phyloP scores from a whole-genome alignment of 2,888 invertebrate genomes.

The Sphecodes monilicornis region DNA sequence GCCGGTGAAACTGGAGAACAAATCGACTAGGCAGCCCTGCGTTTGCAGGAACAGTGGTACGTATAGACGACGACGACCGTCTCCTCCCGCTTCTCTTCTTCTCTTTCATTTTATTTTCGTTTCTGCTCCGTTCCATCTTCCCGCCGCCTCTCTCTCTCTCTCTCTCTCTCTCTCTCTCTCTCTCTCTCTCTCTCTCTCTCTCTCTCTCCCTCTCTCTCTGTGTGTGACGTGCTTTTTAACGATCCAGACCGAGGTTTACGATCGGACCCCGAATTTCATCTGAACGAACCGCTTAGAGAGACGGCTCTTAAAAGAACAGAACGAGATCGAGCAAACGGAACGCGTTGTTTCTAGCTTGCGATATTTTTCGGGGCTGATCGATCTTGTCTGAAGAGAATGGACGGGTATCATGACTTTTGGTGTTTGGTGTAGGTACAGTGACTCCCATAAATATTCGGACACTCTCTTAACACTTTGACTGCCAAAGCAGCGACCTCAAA shows the following conservation, averaged over 20 bases:
- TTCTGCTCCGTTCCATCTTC: background rate
- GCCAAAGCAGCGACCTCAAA: no score
- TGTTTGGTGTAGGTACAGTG: background rate
- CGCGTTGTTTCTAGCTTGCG: background rate
- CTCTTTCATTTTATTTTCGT: background rate
- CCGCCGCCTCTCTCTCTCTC: no score
- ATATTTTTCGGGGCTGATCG: background rate
- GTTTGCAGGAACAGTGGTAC: slow-evolving; percentile 80
- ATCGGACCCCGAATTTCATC: slow-evolving; percentile 16
- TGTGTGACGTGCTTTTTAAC: slow-evolving; percentile 25
- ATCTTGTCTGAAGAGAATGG: background rate
- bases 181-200: no score
- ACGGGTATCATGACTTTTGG: background rate
- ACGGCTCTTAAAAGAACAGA: background rate
- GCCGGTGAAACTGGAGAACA: slow-evolving; percentile 82
- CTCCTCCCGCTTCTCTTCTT: slow-evolving; percentile 1
- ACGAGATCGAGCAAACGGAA: background rate
- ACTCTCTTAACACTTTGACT: no score
- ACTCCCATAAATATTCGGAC: no score
- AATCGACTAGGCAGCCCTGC: slow-evolving; percentile 79
- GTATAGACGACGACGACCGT: slow-evolving; percentile 35
- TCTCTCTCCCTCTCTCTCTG: background rate
- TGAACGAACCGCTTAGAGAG: background rate
- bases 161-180: background rate
- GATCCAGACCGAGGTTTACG: slow-evolving; percentile 17